Evolutionary conservation across 2,113 vertebrate genomes (phyloP).

Genomic region (Cisticola juncidis): DNA sequence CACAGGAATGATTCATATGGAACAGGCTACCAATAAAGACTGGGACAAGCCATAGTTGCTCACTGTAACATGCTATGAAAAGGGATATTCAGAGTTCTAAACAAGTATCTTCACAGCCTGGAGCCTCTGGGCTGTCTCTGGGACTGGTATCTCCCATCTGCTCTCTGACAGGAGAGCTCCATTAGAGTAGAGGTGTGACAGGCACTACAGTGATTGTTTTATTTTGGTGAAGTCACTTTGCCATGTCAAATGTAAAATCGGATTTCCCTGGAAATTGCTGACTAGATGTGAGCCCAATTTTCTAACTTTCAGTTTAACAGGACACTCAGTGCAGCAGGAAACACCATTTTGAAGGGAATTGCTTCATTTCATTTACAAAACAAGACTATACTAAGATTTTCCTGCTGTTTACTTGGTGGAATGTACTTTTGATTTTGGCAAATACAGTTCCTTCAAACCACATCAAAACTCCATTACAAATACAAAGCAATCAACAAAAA

Average conservation of each 20-base stretch:
- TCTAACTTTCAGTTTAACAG: background rate
- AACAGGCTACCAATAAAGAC: slow-evolving; percentile 1
- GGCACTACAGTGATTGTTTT: background rate
- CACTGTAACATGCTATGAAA: background rate
- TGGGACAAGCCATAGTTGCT: background rate
- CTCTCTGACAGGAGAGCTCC: background rate
- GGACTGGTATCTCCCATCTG: background rate
- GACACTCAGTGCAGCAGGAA: background rate
- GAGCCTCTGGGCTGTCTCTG: background rate
- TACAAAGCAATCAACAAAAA: background rate
- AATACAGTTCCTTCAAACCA: background rate
- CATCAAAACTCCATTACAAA: background rate
- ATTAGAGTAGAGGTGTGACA: background rate
- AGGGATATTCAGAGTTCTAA: slow-evolving; percentile 14
- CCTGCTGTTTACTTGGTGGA: background rate
- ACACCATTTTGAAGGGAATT: background rate
- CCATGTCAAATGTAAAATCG: background rate
- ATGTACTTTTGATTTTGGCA: background rate
- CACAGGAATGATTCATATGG: background rate
- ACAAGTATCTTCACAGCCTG: background rate
- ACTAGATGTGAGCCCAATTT: background rate
- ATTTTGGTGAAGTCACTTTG: background rate
- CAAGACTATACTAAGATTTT: background rate
- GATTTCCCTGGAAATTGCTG: background rate
- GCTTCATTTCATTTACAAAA: background rate